These are phyloP conservation scores for Trachemys scripta DNA, from an alignment of 2,113 vertebrate species.

Conservation along the genomic window DNA sequence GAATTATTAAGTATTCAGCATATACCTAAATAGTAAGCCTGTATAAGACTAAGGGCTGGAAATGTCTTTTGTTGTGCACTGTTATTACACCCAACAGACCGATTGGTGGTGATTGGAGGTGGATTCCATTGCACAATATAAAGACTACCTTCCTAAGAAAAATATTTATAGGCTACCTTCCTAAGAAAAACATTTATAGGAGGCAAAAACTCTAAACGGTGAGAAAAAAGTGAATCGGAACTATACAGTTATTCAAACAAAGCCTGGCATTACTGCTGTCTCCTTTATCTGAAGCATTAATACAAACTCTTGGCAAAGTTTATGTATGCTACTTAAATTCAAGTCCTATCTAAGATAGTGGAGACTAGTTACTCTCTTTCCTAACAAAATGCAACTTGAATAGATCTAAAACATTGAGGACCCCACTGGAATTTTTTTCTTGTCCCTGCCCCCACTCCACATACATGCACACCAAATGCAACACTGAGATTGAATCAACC, in stretches of 20 bases:
- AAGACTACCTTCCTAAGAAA: not conserved
- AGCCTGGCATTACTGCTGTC: constrained; percentile 32
- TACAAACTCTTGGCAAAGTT: constrained; percentile 39
- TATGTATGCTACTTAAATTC: constrained; percentile 56
- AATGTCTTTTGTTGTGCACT: not conserved
- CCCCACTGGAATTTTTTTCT: constrained; percentile 33
- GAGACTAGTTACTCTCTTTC: constrained; percentile 59
- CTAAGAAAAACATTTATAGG: not conserved
- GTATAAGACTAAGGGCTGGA: not conserved
- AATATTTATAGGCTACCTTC: not conserved
- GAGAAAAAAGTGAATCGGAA: constrained; percentile 10
- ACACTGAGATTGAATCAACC: constrained; percentile 1
- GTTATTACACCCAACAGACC: not conserved
- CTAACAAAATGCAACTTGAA: constrained; percentile 57
- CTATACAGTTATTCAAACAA: constrained; percentile 39
- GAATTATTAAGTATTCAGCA: not conserved
- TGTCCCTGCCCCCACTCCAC: not conserved
- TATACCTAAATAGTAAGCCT: not conserved
- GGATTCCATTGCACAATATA: not conserved
- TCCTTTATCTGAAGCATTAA: constrained; percentile 44
- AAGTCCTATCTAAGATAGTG: constrained; percentile 47
- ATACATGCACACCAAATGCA: not conserved
- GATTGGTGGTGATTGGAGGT: not conserved
- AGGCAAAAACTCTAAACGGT: not conserved
- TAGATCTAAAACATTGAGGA: constrained; percentile 53